phyloP scores from a whole-genome alignment of 2,113 vertebrate species.

The Octodon degus region DNA sequence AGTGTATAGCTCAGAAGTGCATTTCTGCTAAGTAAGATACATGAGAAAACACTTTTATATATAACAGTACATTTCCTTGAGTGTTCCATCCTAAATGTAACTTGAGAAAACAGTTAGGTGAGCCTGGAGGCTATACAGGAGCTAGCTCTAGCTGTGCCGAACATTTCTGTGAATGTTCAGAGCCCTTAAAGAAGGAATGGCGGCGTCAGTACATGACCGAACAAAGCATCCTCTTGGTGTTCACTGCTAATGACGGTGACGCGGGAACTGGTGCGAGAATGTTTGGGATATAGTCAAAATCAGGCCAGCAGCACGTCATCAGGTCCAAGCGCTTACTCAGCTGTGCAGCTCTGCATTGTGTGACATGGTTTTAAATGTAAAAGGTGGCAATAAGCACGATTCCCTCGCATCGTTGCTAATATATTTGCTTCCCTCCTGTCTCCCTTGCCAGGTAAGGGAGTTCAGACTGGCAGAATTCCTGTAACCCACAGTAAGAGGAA shows the following conservation, averaged over 20 bases:
- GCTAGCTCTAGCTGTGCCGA: slow-evolving; percentile 46
- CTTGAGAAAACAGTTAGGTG: neutral
- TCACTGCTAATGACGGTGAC: slow-evolving; percentile 68
- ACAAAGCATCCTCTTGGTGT: slow-evolving; percentile 64
- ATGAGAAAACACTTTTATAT: neutral
- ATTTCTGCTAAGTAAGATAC: neutral
- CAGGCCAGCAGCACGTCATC: slow-evolving; percentile 79
- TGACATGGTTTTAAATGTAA: slow-evolving; percentile 86
- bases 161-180: slow-evolving; percentile 12
- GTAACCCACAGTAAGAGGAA: slow-evolving; percentile 86
- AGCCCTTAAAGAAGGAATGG: slow-evolving; percentile 19
- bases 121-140: slow-evolving; percentile 34
- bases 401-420: slow-evolving; percentile 83
- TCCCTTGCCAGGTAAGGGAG: slow-evolving; percentile 86
- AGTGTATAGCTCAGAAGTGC: slow-evolving; percentile 13
- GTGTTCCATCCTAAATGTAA: neutral
- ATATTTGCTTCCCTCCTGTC: slow-evolving; percentile 87
- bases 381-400: slow-evolving; percentile 84
- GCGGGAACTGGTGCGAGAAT: slow-evolving; percentile 69
- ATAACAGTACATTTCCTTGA: neutral
- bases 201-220: neutral
- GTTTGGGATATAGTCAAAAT: slow-evolving; percentile 77
- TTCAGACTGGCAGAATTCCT: slow-evolving; percentile 86
- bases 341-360: slow-evolving; percentile 83
- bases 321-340: slow-evolving; percentile 84